Percentiles rank a stretch among this genome's conserved stretches.
These are phyloP conservation scores for Anser brachyrhynchus DNA, from an alignment of 2,113 vertebrate genomes.

Conservation along the genomic window DNA sequence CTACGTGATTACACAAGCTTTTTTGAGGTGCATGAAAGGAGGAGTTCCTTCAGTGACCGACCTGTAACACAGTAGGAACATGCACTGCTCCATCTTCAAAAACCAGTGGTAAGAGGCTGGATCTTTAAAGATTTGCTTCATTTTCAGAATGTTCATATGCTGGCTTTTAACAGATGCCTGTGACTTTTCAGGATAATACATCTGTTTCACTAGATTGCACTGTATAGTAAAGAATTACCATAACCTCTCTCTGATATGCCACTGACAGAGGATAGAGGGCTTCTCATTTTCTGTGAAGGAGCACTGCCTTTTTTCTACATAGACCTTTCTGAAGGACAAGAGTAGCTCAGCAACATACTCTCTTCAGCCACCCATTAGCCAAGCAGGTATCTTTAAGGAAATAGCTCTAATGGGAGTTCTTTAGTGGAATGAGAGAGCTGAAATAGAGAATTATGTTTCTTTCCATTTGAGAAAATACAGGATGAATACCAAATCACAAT, in stretches of 20 bases:
- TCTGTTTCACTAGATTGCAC: not conserved
- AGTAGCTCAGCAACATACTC: not conserved
- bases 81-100: not conserved
- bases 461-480: not conserved
- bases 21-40: not conserved
- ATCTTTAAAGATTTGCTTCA: not conserved
- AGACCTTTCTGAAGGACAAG: not conserved
- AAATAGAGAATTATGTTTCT: not conserved
- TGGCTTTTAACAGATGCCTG: not conserved
- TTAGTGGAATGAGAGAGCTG: not conserved
- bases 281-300: not conserved
- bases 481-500: not conserved
- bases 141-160: not conserved
- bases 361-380: not conserved
- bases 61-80: not conserved
- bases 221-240: not conserved
- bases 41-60: not conserved
- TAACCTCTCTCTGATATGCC: not conserved
- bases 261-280: not conserved
- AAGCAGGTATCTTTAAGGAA: not conserved
- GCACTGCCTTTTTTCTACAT: not conserved
- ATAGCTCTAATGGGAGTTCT: not conserved
- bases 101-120: not conserved
- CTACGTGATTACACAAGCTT: not conserved
- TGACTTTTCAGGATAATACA: not conserved